Evolutionary conservation across 2,888 invertebrate species (phyloP).

Genomic region (Nesidiocoris tenuis): DNA sequence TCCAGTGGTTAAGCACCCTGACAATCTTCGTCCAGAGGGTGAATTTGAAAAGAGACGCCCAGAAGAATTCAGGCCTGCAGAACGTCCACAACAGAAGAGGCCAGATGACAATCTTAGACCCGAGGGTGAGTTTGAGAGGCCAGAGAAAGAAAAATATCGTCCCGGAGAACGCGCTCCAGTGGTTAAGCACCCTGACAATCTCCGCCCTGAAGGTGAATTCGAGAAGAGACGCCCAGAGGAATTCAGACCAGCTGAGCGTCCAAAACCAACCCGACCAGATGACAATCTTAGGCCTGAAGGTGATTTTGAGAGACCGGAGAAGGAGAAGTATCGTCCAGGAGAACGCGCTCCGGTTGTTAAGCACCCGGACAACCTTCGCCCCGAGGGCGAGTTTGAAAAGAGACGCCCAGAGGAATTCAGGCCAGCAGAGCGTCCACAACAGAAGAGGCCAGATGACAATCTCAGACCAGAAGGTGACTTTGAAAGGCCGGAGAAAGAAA

Average conservation of each 20-base stretch:
- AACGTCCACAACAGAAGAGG: slow-evolving; percentile 53
- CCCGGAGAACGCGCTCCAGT: slow-evolving; percentile 52
- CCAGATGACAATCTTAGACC: slow-evolving; percentile 59
- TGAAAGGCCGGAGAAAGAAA: slow-evolving; percentile 56
- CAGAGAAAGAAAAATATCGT: slow-evolving; percentile 54
- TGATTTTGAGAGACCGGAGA: slow-evolving; percentile 58
- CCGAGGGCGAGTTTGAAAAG: slow-evolving; percentile 59
- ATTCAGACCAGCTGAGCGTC: slow-evolving; percentile 57
- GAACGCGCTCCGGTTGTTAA: slow-evolving; percentile 54
- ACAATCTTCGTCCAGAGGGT: slow-evolving; percentile 62
- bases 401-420: slow-evolving; percentile 51
- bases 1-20: slow-evolving; percentile 54
- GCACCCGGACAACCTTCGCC: slow-evolving; percentile 59
- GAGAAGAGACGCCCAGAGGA: slow-evolving; percentile 55
- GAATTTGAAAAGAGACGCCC: slow-evolving; percentile 57
- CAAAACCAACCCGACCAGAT: slow-evolving; percentile 56
- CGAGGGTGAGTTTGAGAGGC: slow-evolving; percentile 56
- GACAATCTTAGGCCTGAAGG: slow-evolving; percentile 52
- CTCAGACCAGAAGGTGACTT: slow-evolving; percentile 61
- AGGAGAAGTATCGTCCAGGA: slow-evolving; percentile 52
- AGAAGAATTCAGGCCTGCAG: slow-evolving; percentile 53
- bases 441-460: slow-evolving; percentile 59
- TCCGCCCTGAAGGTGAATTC: slow-evolving; percentile 56
- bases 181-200: slow-evolving; percentile 53
- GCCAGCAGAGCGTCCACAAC: slow-evolving; percentile 51